Conservation (phyloP, 2,797 vertebrate genomes). For the Lerista edwardsae region DNA sequence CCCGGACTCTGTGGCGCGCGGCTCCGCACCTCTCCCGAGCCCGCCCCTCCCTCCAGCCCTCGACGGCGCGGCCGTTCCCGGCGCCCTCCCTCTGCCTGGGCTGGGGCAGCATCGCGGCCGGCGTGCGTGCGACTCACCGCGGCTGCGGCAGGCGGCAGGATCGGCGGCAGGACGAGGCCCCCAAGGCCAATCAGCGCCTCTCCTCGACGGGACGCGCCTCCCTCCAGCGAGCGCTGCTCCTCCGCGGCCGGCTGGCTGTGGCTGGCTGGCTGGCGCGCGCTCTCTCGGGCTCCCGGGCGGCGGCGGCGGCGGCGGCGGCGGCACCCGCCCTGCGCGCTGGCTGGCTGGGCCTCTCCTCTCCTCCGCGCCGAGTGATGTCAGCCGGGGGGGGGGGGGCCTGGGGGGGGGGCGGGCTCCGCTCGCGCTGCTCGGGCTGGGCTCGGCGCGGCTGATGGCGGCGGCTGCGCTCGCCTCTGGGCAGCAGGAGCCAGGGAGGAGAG, state of each 20-base stretch:
- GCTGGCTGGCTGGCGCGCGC: not conserved
- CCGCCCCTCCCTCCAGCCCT: no score
- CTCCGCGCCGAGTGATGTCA: conserved; percentile 31
- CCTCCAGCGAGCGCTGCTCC: not conserved
- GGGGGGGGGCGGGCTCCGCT: not conserved
- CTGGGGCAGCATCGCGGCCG: no score
- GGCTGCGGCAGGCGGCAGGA: no score
- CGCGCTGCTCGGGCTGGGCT: not conserved
- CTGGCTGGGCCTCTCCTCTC: not conserved
- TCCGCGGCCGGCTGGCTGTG: no score
- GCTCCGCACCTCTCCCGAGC: no score
- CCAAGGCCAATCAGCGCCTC: not conserved
- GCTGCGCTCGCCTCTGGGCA: not conserved
- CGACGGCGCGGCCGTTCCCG: no score
- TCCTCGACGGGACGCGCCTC: not conserved
- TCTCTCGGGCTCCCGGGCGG: not conserved
- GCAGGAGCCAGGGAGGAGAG: not conserved
- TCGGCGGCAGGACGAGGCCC: not conserved
- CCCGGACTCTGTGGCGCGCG: not conserved
- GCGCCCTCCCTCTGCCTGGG: no score
- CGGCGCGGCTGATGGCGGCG: not conserved
- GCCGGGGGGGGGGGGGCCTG: not conserved
- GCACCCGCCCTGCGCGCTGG: not conserved
- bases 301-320: no score
- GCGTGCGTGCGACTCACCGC: no score